Evolutionary conservation across 2,797 vertebrate genomes (phyloP).

Genomic region (Spea hammondii): DNA sequence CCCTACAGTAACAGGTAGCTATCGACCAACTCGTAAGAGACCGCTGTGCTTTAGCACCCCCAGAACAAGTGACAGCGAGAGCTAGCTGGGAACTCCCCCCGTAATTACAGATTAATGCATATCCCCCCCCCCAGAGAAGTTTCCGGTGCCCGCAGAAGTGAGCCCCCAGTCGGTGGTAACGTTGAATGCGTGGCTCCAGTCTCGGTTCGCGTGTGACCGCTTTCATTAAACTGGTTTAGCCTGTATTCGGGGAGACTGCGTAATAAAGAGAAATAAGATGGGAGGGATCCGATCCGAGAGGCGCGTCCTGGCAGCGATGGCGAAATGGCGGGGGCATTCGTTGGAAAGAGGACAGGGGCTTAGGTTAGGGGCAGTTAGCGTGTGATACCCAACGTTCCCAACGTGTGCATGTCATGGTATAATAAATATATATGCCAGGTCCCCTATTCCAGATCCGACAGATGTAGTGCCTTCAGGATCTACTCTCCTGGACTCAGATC

Average conservation of each 20-base stretch:
- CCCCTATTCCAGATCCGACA: too few species aligned
- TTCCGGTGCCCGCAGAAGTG: too few species aligned
- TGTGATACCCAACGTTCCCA: too few species aligned
- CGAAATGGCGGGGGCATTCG: too few species aligned
- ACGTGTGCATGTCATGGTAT: too few species aligned
- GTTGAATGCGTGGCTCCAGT: too few species aligned
- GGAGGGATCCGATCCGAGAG: neutral
- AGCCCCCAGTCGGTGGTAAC: too few species aligned
- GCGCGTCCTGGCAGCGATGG: neutral
- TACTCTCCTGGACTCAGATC: too few species aligned
- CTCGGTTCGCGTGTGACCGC: neutral
- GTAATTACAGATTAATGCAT: neutral
- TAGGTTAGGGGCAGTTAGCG: too few species aligned
- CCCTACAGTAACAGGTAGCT: neutral
- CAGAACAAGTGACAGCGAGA: neutral
- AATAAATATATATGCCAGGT: too few species aligned
- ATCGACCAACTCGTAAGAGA: neutral
- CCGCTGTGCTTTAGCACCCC: neutral
- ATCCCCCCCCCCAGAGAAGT: neutral
- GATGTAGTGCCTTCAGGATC: too few species aligned
- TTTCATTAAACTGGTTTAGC: slow-evolving; percentile 17
- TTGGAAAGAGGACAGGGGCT: too few species aligned
- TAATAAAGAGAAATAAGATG: neutral
- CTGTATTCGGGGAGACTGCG: neutral
- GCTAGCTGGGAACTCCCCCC: neutral